Evolutionary conservation across 2,113 vertebrate species (phyloP).

Genomic region (Protomyctophum bolini): DNA sequence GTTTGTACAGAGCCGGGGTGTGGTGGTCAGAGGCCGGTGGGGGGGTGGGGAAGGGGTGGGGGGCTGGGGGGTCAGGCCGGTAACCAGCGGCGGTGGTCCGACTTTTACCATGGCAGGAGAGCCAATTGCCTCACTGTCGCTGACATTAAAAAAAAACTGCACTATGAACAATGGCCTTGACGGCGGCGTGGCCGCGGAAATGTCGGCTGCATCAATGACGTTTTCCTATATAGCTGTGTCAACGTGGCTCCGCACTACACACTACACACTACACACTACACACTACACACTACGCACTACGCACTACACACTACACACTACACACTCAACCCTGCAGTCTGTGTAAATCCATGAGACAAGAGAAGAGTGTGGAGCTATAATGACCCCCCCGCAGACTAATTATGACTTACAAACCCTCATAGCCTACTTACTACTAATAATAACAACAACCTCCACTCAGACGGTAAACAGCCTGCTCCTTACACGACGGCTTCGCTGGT

Average conservation of each 20-base stretch:
- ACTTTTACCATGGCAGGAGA: conserved; percentile 29
- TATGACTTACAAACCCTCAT: conserved; percentile 16
- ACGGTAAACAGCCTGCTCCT: conserved; percentile 17
- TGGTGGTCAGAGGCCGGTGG: conserved; percentile 26
- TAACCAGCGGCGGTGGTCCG: not conserved
- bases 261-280: too few relatives aligned
- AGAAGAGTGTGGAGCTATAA: conserved; percentile 3
- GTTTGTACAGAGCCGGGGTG: conserved; percentile 48
- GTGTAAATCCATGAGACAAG: conserved; percentile 16
- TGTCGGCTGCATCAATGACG: conserved; percentile 9
- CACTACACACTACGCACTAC: too few relatives aligned
- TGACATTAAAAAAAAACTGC: conserved; percentile 41
- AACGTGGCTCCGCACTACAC: not conserved
- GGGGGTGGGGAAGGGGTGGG: not conserved
- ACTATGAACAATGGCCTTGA: conserved; percentile 32
- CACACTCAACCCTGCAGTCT: conserved; percentile 8
- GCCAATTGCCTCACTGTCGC: conserved; percentile 44
- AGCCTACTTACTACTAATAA: not conserved
- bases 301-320: too few relatives aligned
- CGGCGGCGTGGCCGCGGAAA: conserved; percentile 8
- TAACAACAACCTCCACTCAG: not conserved
- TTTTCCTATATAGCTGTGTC: not conserved
- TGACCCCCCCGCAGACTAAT: conserved; percentile 4
- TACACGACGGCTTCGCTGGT: conserved; percentile 36
- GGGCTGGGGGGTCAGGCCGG: not conserved